Evolutionary conservation across 2,888 invertebrate species (phyloP).

Genomic region (Dicranocentrus wangi): DNA sequence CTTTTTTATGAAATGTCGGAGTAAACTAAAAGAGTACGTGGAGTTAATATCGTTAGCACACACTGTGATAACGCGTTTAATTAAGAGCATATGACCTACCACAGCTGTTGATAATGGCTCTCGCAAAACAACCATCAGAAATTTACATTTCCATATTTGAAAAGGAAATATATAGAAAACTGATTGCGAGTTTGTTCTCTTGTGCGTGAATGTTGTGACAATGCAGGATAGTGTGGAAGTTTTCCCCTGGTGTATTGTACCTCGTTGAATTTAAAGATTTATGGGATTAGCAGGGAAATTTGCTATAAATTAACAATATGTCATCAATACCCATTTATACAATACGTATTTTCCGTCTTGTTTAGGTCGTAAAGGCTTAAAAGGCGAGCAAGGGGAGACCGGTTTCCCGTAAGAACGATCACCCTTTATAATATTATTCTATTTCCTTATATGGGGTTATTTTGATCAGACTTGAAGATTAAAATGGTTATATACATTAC

Average conservation of each 20-base stretch:
- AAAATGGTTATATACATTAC: not conserved
- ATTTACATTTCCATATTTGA: too few species aligned
- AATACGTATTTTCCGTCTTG: constrained; percentile 8
- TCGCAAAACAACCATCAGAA: too few species aligned
- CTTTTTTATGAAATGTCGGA: too few species aligned
- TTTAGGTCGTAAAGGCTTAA: constrained; percentile 51
- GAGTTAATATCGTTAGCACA: too few species aligned
- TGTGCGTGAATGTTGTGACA: too few species aligned
- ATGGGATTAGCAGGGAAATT: constrained; percentile 2
- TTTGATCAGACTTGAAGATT: constrained; percentile 21
- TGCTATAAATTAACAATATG: constrained; percentile 13
- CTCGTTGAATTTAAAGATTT: not conserved
- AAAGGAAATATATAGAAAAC: too few species aligned
- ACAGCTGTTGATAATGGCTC: too few species aligned
- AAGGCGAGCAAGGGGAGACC: constrained; percentile 46
- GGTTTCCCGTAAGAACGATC: constrained; percentile 49
- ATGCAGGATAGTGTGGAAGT: too few species aligned
- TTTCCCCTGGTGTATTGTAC: not conserved
- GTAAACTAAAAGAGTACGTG: too few species aligned
- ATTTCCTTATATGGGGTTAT: constrained; percentile 32
- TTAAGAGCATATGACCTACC: too few species aligned
- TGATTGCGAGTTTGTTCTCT: too few species aligned
- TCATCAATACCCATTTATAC: constrained; percentile 1
- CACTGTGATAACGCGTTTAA: too few species aligned
- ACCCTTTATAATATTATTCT: constrained; percentile 15